Base-by-base conservation (phyloP, 2,888 invertebrate genomes). In the Celastrina argiolus region DNA sequence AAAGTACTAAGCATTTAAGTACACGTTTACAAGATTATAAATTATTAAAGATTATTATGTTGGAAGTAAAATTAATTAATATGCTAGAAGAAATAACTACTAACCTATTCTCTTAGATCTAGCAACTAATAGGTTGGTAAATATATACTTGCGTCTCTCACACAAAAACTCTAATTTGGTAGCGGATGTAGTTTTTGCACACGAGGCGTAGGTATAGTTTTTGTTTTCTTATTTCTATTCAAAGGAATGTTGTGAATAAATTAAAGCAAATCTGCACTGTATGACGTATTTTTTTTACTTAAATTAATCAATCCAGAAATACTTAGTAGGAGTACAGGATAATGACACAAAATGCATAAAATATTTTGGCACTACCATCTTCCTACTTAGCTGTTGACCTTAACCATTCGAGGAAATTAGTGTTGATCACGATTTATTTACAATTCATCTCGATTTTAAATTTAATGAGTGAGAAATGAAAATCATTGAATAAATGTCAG, bases 131-230 rank as follows among this genome's bases (percentile, higher is more conserved):
- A 51, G 51, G 51, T 22, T 51, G 22, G 51, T 26, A 26, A 51
- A 51, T 51, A 26, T 51, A 12, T 51, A 22, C 51, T 22, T 22
- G 18, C 45, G 10, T 45, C 22, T 12, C 1, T 51, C 22, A 14
- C 22, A 51, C 22, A 51, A 51, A 51, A 51, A 51, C 51, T 51
- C 18, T 22, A 51, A 26, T 51, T 51, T 51, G 14, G 51, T 22
- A 26, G 14, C 51, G 51, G 22, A 51, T 51, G 51, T 51, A 26
- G 51, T 51, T 51, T 51, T 51, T 51, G 51, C 51, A 51, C 51
- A 51, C 51, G 51, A 51, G 8, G 18, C 22, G 22, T 36, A 36
- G 36, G 36, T 22, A 51, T 1, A 51, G 22, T 4, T 26, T 51
- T 51, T 51, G 42, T 45, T 51, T 51, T 51, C 51, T 51, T 18